Evolutionary conservation across 2,888 invertebrate species (phyloP), one percentile per base, ranked within the genome.

Genomic region (Asteroscopus sphinx): DNA sequence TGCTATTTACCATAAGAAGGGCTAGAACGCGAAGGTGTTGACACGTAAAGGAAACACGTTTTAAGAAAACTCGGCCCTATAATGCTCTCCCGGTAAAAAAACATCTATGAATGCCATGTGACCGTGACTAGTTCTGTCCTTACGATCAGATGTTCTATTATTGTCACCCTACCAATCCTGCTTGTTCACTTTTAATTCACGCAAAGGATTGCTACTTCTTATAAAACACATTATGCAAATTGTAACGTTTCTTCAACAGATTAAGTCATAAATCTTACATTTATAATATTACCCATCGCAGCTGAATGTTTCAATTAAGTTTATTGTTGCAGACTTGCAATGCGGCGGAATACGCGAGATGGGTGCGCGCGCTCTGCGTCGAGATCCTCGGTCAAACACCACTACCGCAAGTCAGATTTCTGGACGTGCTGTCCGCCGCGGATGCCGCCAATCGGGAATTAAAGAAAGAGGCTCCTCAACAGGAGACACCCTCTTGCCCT

Each of bases 371-470:
- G 52, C 95, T 97, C 63, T 97, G 96, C 48, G 96, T 96, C 66
- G 96, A 97, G 85, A 95, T 97, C 67, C 96, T 97, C 69, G 95
- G 96, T 2, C 97, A 97, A 85, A 97, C 97, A 26, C 97, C 97
- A 15, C 89, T 97, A 67, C 96, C 96, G 44, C 96, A 96, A 67
- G 95, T 97, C 57, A 96, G 96, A 81, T 96, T 96, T 83, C 87
- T 97, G 79, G 96, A 96, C 84, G 96, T 97, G 68, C 83, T 96
- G 54, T 95, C 96, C 65, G 95, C 96, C 44, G 95, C 96, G 48
- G 95, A 95, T 41, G 91, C 93, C 37, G 87, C 91, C 47, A 87
- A 87, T 30, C 87, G 84, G 68, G 84, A 87, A 85, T 86, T 88
- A 87, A 95, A 80, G 88, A 94, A 78, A 84, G 90, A 75, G 68